Conservation (phyloP, 2,888 invertebrate species). For the Gastracanthus pulcherrimus region DNA sequence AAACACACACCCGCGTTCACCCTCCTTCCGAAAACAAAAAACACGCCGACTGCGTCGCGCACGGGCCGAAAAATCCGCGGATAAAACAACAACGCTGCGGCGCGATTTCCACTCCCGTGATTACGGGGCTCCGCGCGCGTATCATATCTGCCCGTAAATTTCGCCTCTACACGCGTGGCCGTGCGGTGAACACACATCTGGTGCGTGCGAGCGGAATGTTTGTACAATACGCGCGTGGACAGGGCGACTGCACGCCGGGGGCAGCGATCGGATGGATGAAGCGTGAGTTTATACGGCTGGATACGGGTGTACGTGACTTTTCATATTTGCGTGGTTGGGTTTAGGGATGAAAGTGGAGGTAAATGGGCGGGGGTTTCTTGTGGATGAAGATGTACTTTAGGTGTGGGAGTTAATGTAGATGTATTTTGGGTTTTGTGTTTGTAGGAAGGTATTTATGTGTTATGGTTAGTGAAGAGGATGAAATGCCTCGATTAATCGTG, state of each 20-base stretch:
- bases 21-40: neutral
- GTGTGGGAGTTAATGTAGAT: too few relatives aligned
- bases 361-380: too few relatives aligned
- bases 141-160: constrained; percentile 9
- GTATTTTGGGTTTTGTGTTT: too few relatives aligned
- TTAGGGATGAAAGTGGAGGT: too few relatives aligned
- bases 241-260: neutral
- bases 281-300: too few relatives aligned
- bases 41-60: too few relatives aligned
- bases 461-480: too few relatives aligned
- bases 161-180: neutral
- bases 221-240: too few relatives aligned
- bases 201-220: constrained; percentile 29
- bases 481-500: too few relatives aligned
- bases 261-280: neutral
- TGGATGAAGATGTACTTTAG: too few relatives aligned
- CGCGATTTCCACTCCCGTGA: constrained; percentile 38
- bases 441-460: too few relatives aligned
- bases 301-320: neutral
- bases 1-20: neutral
- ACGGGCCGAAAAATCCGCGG: neutral
- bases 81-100: constrained; percentile 2
- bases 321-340: neutral
- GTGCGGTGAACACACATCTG: constrained; percentile 22
- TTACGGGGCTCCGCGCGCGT: constrained; percentile 30